Percentiles rank a stretch among this genome's conserved stretches.
phyloP scores from a whole-genome alignment of 2,888 invertebrate genomes.

The Yponomeuta sedellus region DNA sequence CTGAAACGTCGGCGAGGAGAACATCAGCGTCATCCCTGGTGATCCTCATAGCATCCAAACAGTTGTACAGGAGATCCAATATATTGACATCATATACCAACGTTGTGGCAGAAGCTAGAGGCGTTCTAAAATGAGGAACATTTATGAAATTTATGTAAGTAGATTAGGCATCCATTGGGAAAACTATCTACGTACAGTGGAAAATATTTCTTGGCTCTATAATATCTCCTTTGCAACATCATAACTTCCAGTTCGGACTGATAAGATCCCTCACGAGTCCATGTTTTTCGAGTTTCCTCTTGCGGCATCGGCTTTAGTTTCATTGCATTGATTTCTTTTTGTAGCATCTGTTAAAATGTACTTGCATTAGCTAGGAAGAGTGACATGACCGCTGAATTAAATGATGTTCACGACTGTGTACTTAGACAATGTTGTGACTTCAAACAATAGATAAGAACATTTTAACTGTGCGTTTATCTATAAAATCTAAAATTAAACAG shows the following conservation, averaged over 20 bases:
- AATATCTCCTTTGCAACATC: conserved; percentile 33
- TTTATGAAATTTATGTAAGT: neutral
- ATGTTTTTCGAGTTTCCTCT: neutral
- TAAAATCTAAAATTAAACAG: conserved; percentile 2
- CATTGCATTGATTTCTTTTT: conserved; percentile 41
- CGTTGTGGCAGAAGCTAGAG: conserved; percentile 39
- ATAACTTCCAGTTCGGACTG: conserved; percentile 36
- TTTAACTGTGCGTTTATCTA: neutral
- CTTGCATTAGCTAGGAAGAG: too few species aligned
- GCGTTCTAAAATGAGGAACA: conserved; percentile 34
- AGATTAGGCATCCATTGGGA: neutral
- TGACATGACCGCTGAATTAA: too few species aligned
- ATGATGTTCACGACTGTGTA: neutral
- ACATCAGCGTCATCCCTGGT: conserved; percentile 47
- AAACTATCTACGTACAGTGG: conserved; percentile 44
- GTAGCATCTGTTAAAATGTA: conserved; percentile 38
- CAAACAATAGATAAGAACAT: neutral
- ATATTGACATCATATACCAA: conserved; percentile 45
- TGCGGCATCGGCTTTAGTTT: conserved; percentile 39
- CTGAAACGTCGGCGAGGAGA: conserved; percentile 46
- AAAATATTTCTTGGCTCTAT: conserved; percentile 46
- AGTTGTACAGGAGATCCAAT: conserved; percentile 52
- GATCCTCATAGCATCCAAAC: conserved; percentile 54
- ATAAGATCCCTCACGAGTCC: neutral
- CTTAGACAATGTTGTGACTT: conserved; percentile 3